These are phyloP conservation scores for Macrobrachium nipponense DNA, from an alignment of 1,140 invertebrate genomes.

Conservation along the genomic window DNA sequence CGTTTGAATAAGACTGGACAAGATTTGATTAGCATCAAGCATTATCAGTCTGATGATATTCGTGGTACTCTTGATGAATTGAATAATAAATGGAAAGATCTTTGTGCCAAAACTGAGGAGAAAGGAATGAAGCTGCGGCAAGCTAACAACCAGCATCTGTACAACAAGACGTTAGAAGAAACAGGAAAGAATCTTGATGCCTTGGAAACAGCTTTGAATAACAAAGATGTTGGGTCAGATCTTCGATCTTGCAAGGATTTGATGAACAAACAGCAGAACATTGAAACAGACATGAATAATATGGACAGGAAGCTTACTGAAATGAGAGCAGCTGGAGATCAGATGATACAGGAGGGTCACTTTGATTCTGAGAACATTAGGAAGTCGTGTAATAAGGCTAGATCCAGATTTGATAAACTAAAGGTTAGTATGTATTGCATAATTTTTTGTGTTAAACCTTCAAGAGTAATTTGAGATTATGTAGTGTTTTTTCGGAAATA, in stretches of 20 bases:
- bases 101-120: conserved; percentile 80
- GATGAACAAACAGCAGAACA: conserved; percentile 84
- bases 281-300: conserved; percentile 84
- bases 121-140: conserved; percentile 86
- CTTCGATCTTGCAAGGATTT: conserved; percentile 89
- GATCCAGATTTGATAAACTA: conserved; percentile 72
- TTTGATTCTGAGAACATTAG: conserved; percentile 91
- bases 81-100: conserved; percentile 80
- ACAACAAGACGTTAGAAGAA: conserved; percentile 79
- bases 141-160: conserved; percentile 82
- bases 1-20: conserved; percentile 81
- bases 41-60: conserved; percentile 62
- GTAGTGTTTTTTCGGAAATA: not conserved
- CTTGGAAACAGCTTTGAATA: conserved; percentile 75
- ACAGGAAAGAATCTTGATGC: conserved; percentile 84
- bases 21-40: conserved; percentile 63
- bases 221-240: conserved; percentile 85
- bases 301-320: conserved; percentile 83
- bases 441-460: not conserved
- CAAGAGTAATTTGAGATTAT: not conserved
- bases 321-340: conserved; percentile 82
- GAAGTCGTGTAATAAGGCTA: conserved; percentile 81
- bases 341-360: conserved; percentile 92
- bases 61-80: conserved; percentile 75
- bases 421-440: conserved; percentile 47